Base-by-base conservation (phyloP, 2,797 vertebrate species). In the Sphenopsis melanotis region DNA sequence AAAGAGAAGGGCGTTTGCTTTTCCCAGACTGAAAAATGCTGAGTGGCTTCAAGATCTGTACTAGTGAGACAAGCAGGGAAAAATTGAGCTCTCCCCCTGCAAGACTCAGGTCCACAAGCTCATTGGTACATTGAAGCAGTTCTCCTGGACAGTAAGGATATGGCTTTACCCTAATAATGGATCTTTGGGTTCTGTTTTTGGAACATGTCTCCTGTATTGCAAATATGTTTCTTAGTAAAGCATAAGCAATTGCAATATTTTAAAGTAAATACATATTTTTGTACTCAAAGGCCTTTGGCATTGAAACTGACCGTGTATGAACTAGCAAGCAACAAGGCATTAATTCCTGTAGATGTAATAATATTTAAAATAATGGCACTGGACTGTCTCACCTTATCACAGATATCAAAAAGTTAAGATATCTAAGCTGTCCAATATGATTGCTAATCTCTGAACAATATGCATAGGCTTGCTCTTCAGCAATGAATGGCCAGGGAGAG, bases 61-160 rank as follows among this genome's bases (percentile, higher is more conserved):
- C 37, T 59, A 23, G 10, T 5, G 5, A 50, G 52, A 85, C 15
- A 4, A 68, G 18, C 46, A 41, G 81, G 23, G 30, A 49, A 65
- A 34, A 74, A 17, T 10, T 0, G 0, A 92, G 12, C 22, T 63
- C 13, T 75, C 3, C 23, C 26, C 6, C 3, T 64, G 52, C 1
- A 4, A 89, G 47, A 6, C 29, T 30, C 37, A 24, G 12, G 15
- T 63, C 16, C 11, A 13, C 14, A 36, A 37, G 22, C 32, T 59
- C 2, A 0, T 16, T 39, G 49, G 15, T 16, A 13, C 11, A 6
- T 37, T 37, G 42, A 52, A 79, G 59, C 12, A 49, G 10, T 88
- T 77, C 47, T 87, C 5, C 63, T 60, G 66, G 63, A 49, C 46
- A 49, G 2, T 32, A 34, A 71, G 18, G 32, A 30, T 63, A 30